Evolutionary conservation across 2,888 invertebrate species (phyloP).

Genomic region (Lasioglossum malachurum): DNA sequence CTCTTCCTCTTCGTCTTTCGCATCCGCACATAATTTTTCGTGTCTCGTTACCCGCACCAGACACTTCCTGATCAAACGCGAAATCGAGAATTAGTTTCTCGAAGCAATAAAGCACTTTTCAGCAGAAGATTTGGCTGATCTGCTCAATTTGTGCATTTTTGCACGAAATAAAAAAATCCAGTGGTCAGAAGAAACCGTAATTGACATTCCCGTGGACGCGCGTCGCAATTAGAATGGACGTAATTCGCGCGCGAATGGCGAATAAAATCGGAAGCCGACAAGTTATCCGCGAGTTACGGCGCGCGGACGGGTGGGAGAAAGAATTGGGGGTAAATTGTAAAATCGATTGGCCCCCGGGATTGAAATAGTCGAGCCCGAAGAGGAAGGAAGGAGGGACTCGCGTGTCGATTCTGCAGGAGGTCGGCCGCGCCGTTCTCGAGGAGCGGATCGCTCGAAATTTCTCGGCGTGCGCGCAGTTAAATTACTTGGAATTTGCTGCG

Average conservation of each 20-base stretch:
- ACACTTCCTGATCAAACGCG: conserved; percentile 14
- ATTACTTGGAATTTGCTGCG: conserved; percentile 52
- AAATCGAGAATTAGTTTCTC: not conserved
- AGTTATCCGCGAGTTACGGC: not conserved
- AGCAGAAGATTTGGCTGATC: not conserved
- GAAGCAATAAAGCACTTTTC: not conserved
- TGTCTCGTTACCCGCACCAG: not conserved
- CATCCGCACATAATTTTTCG: not conserved
- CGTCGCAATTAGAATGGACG: not conserved
- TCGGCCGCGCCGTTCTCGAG: not conserved
- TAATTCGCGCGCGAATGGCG: not conserved
- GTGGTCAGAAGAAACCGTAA: too few species aligned
- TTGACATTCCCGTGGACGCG: not conserved
- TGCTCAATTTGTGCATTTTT: not conserved
- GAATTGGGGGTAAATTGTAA: conserved; percentile 21
- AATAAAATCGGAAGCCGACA: not conserved
- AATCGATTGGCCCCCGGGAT: conserved; percentile 27
- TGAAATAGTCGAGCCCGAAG: conserved; percentile 17
- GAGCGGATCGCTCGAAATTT: conserved; percentile 27
- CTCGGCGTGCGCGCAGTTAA: conserved; percentile 34
- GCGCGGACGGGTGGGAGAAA: not conserved
- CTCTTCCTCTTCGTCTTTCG: not conserved
- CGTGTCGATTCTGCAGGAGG: conserved; percentile 17
- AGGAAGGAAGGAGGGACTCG: not conserved
- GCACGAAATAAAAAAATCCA: too few species aligned